Conservation (phyloP, 2,888 invertebrate genomes). For the Syrphus vitripennis region DNA sequence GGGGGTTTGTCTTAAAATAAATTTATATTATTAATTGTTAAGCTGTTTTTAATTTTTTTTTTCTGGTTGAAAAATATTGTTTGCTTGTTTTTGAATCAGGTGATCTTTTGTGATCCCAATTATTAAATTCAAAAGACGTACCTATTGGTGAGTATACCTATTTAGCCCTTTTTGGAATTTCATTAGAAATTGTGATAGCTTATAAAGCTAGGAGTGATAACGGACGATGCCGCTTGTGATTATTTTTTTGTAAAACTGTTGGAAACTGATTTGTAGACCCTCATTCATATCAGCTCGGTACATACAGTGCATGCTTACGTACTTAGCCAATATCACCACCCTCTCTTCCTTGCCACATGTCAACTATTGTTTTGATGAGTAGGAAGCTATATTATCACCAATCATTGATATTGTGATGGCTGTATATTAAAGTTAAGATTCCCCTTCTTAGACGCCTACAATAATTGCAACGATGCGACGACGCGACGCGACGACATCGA, state of each 20-base stretch:
- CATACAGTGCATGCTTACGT: slow-evolving; percentile 5
- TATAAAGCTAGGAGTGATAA: too few species aligned
- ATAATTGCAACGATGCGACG: too few species aligned
- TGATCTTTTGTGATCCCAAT: slow-evolving; percentile 46
- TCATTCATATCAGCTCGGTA: slow-evolving; percentile 20
- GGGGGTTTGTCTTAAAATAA: slow-evolving; percentile 51
- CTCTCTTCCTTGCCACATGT: not conserved
- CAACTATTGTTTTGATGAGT: not conserved
- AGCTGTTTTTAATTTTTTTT: not conserved
- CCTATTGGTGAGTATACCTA: too few species aligned
- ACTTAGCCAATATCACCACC: not conserved
- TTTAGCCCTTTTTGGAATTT: slow-evolving; percentile 14
- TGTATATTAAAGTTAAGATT: not conserved
- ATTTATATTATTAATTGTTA: too few species aligned
- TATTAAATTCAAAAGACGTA: slow-evolving; percentile 55
- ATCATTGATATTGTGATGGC: not conserved
- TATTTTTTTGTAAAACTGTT: not conserved
- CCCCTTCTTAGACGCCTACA: not conserved
- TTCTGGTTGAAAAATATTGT: not conserved
- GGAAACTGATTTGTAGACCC: slow-evolving; percentile 46
- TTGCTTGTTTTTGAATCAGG: slow-evolving; percentile 19
- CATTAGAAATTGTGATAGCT: not conserved
- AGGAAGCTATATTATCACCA: not conserved
- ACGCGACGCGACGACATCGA: not conserved
- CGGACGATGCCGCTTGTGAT: not conserved